These are phyloP conservation scores for Lysandra bellargus DNA, from an alignment of 2,888 invertebrate species.

Conservation along the genomic window DNA sequence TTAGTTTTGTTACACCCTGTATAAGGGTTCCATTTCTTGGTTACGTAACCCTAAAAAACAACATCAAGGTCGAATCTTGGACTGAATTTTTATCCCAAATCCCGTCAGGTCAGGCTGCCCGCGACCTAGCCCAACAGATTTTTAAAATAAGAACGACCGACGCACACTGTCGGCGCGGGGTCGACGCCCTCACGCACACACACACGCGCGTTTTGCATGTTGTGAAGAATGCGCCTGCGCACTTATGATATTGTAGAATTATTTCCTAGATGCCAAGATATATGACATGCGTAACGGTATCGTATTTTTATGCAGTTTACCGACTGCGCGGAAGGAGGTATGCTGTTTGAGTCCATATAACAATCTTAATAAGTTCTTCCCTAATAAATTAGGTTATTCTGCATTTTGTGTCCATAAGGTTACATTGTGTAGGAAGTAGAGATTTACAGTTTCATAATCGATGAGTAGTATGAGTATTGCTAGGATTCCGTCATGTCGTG, in stretches of 20 bases:
- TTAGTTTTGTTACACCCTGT: too few relatives aligned
- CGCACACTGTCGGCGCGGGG: slow-evolving; percentile 80
- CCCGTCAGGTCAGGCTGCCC: slow-evolving; percentile 50
- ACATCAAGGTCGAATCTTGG: slow-evolving; percentile 3
- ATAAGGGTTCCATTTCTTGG: too few relatives aligned
- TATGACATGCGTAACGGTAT: slow-evolving; percentile 47
- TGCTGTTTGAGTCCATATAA: background rate
- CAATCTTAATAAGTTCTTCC: too few relatives aligned
- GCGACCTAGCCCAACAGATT: slow-evolving; percentile 78
- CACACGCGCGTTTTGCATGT: slow-evolving; percentile 73
- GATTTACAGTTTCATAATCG: too few relatives aligned
- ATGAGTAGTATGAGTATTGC: too few relatives aligned
- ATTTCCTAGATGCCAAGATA: slow-evolving; percentile 71
- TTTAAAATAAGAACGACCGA: slow-evolving; percentile 79
- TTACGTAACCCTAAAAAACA: background rate
- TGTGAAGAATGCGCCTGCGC: slow-evolving; percentile 77
- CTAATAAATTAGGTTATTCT: too few relatives aligned
- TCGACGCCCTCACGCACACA: slow-evolving; percentile 72
- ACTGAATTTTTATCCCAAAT: background rate
- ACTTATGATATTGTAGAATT: slow-evolving; percentile 78
- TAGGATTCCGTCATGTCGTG: too few relatives aligned
- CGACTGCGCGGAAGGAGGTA: background rate
- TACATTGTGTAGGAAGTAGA: too few relatives aligned
- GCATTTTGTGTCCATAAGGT: too few relatives aligned
- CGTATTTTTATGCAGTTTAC: slow-evolving; percentile 7